Evolutionary conservation across 2,113 vertebrate species (phyloP).

Genomic region (Alethe diademata): DNA sequence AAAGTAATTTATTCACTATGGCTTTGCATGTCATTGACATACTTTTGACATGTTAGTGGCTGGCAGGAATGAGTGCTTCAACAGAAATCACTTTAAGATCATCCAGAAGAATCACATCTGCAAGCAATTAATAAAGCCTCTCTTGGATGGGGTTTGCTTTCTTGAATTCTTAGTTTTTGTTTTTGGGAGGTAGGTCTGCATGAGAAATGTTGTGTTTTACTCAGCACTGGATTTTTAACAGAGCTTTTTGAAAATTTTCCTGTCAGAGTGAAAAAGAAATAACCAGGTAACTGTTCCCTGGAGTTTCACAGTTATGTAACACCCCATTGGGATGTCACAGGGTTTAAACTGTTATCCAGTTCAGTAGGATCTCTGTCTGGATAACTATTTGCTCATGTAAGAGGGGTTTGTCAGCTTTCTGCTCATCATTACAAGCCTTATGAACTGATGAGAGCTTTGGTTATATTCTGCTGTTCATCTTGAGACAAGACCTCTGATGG

Average conservation of each 20-base stretch:
- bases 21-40: background rate
- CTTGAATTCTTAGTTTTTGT: background rate
- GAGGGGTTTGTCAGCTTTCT: accelerated
- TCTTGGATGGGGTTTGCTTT: background rate
- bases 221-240: background rate
- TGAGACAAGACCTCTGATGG: background rate
- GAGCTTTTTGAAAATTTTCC: background rate
- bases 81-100: background rate
- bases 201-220: background rate
- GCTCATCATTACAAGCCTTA: background rate
- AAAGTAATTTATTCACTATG: background rate
- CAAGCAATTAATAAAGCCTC: background rate
- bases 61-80: background rate
- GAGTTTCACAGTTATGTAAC: background rate
- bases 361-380: background rate
- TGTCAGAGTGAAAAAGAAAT: background rate
- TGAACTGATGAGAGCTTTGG: background rate
- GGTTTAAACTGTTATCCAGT: background rate
- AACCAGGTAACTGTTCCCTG: background rate
- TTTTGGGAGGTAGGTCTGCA: background rate
- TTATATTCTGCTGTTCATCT: background rate
- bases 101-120: background rate
- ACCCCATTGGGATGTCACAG: background rate
- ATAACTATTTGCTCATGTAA: background rate
- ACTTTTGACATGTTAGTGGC: background rate